A percentile compares a stretch with the other conserved stretches of the same genome.
Evolutionary conservation across 1,140 invertebrate species (phyloP).

Genomic region (Carcinoscorpius rotundicauda): DNA sequence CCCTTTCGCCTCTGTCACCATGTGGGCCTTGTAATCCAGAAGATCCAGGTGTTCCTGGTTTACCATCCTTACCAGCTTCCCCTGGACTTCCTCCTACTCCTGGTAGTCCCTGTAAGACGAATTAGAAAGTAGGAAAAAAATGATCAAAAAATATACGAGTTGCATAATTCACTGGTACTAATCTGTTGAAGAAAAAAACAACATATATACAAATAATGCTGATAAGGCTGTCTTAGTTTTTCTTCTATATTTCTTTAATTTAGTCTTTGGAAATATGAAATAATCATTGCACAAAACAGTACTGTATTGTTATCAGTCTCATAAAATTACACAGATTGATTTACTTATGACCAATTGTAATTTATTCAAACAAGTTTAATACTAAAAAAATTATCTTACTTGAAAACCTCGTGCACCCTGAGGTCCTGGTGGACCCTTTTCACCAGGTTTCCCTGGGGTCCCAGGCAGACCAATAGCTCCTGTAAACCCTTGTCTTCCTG

Average conservation of each 20-base stretch:
- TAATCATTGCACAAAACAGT: too few species aligned
- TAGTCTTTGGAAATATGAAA: too few species aligned
- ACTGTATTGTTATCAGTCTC: too few species aligned
- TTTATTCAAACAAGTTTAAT: too few species aligned
- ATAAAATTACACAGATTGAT: too few species aligned
- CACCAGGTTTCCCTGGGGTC: conserved; percentile 54
- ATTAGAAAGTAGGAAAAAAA: too few species aligned
- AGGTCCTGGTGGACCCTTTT: conserved; percentile 53
- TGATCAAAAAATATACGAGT: too few species aligned
- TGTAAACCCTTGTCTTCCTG: conserved; percentile 45
- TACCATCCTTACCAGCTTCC: conserved; percentile 60
- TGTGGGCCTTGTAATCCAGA: conserved; percentile 42
- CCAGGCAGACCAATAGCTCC: conserved; percentile 51
- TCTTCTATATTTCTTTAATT: too few species aligned
- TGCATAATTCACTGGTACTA: background rate
- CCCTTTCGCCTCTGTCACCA: conserved; percentile 58
- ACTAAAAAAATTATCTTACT: conserved; percentile 34
- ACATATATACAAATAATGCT: too few species aligned
- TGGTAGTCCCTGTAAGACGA: conserved; percentile 48
- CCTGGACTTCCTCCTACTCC: conserved; percentile 56
- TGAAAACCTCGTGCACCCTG: conserved; percentile 63
- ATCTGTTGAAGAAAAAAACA: too few species aligned
- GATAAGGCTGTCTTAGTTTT: too few species aligned
- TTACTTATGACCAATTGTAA: too few species aligned
- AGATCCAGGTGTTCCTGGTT: conserved; percentile 52